Evolutionary conservation across 2,797 vertebrate species (phyloP).

Genomic region (Platyrinchus mystaceus): DNA sequence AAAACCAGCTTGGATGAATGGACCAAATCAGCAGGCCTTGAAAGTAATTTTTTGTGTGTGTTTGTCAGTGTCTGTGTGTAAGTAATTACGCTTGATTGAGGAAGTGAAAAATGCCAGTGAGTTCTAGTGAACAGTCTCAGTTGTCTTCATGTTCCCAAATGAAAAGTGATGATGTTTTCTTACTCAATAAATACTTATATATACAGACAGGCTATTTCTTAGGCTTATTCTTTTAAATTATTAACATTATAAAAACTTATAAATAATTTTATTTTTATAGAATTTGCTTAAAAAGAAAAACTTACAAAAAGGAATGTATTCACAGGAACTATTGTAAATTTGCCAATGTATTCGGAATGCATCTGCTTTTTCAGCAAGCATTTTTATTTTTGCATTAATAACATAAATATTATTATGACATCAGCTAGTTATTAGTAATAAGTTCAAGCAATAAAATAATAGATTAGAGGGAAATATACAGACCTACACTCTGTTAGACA

Average conservation of each 20-base stretch:
- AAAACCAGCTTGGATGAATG: conserved; percentile 86
- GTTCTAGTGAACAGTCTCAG: not conserved
- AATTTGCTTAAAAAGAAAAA: not conserved
- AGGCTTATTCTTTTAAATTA: not conserved
- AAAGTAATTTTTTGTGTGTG: conserved; percentile 79
- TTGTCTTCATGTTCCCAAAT: not conserved
- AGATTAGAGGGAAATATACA: not conserved
- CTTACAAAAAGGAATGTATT: not conserved
- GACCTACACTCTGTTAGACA: not conserved
- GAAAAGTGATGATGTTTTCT: not conserved
- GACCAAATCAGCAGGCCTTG: conserved; percentile 86
- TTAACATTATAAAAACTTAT: not conserved
- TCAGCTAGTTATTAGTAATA: not conserved
- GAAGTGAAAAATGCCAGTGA: not conserved
- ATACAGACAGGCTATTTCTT: not conserved
- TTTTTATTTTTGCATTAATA: not conserved
- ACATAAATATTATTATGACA: not conserved
- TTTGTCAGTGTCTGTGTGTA: not conserved
- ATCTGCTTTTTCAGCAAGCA: not conserved
- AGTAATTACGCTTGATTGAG: not conserved
- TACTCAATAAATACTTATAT: not conserved
- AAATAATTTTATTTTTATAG: not conserved
- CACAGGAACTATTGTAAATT: not conserved
- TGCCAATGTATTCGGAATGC: not conserved
- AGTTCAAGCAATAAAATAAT: not conserved